Percentiles rank a stretch among this genome's conserved stretches.
Evolutionary conservation across 2,888 invertebrate genomes (phyloP).

Genomic region (Coleophora flavipennella): DNA sequence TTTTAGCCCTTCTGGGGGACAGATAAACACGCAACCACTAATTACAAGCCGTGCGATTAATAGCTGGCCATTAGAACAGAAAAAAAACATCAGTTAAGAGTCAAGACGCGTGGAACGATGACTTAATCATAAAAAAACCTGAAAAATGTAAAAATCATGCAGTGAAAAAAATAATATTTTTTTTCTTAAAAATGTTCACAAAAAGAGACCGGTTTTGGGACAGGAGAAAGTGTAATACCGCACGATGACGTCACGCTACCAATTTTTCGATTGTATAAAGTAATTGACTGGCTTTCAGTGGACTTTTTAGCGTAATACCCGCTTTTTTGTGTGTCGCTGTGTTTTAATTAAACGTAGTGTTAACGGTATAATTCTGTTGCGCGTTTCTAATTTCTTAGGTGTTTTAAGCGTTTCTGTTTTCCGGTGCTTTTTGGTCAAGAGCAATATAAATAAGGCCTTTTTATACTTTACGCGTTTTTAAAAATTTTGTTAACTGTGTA

Average conservation of each 20-base stretch:
- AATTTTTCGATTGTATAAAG: constrained; percentile 46
- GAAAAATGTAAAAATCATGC: constrained; percentile 10
- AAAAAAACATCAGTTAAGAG: constrained; percentile 15
- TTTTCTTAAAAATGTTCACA: constrained; percentile 41
- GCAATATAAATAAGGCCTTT: constrained; percentile 41
- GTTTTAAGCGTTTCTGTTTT: constrained; percentile 9
- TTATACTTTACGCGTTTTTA: constrained; percentile 9
- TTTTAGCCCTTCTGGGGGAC: constrained; percentile 13
- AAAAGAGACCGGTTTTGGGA: constrained; percentile 57
- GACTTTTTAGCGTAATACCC: constrained; percentile 31
- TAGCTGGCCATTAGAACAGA: constrained; percentile 19
- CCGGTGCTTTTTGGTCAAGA: constrained; percentile 25
- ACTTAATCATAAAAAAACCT: constrained; percentile 14
- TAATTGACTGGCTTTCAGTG: constrained; percentile 28
- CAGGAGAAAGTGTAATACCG: constrained; percentile 43
- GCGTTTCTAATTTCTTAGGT: constrained; percentile 18
- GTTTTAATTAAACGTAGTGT: constrained; percentile 17
- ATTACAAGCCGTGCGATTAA: constrained; percentile 30
- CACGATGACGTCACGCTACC: constrained; percentile 50
- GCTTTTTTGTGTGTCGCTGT: constrained; percentile 60
- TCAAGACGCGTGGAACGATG: constrained; percentile 21
- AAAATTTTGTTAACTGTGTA: too few relatives aligned
- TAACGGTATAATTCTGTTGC: constrained; percentile 42
- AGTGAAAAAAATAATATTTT: constrained; percentile 5
- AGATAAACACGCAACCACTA: constrained; percentile 23